These are phyloP conservation scores for Zosterops pallidus DNA, from an alignment of 2,113 vertebrate genomes.

Conservation along the genomic window DNA sequence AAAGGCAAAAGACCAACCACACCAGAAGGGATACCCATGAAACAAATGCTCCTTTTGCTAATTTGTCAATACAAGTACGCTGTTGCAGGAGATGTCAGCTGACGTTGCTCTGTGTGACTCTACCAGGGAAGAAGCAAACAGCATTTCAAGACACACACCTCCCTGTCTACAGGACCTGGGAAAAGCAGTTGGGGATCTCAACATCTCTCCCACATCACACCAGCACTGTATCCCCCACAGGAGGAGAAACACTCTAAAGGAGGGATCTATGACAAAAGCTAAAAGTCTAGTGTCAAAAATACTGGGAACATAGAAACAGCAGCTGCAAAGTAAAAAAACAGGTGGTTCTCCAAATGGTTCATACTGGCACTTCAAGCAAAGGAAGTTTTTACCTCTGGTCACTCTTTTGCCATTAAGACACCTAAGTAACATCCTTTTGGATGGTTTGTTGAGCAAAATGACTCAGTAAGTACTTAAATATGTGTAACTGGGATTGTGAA, in stretches of 20 bases:
- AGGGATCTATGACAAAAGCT: neutral
- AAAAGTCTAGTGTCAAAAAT: neutral
- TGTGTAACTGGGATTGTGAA: neutral
- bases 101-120: neutral
- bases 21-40: neutral
- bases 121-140: neutral
- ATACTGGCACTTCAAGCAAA: neutral
- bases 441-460: neutral
- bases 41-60: neutral
- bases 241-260: neutral
- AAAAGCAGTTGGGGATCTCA: neutral
- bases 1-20: rapidly evolving
- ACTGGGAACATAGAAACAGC: neutral
- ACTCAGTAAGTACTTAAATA: neutral
- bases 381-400: neutral
- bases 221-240: neutral
- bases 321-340: neutral
- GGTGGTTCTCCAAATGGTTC: neutral
- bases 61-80: neutral
- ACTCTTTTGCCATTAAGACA: neutral
- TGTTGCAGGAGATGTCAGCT: neutral
- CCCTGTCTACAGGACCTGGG: neutral
- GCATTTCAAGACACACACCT: neutral
- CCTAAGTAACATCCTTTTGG: neutral
- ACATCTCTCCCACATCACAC: neutral